phyloP scores from a whole-genome alignment of 2,888 invertebrate species.

The Choreutis nemorana region DNA sequence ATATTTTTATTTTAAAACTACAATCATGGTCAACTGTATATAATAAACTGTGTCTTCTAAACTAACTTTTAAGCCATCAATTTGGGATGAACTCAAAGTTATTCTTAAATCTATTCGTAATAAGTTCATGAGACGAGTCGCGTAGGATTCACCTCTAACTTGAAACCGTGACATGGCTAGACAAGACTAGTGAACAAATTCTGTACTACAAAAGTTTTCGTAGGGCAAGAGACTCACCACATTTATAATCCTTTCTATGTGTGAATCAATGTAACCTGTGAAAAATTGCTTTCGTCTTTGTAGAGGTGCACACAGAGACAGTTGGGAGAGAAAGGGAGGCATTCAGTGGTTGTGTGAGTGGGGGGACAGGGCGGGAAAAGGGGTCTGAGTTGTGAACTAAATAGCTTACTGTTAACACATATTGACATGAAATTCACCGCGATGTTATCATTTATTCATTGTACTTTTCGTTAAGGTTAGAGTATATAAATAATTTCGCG shows the following conservation, averaged over 20 bases:
- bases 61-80: too few species aligned
- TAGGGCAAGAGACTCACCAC: constrained; percentile 55
- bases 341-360: constrained; percentile 24
- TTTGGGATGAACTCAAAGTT: constrained; percentile 9
- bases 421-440: constrained; percentile 67
- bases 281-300: constrained; percentile 52
- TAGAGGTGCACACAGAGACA: constrained; percentile 30
- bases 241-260: constrained; percentile 29
- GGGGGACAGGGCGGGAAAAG: constrained; percentile 34
- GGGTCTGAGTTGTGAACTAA: constrained; percentile 62
- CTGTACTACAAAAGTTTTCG: constrained; percentile 61
- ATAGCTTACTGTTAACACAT: constrained; percentile 68
- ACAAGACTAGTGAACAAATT: constrained; percentile 62
- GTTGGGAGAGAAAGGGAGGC: constrained; percentile 20
- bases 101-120: constrained; percentile 20
- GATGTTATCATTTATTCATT: constrained; percentile 65
- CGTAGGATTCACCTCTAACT: constrained; percentile 51
- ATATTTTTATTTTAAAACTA: too few species aligned
- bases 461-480: constrained; percentile 38
- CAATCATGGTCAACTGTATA: too few species aligned
- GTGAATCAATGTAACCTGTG: constrained; percentile 50
- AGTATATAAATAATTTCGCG: constrained; percentile 27
- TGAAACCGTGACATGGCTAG: constrained; percentile 61
- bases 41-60: too few species aligned
- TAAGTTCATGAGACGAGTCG: constrained; percentile 39